Evolutionary conservation across 2,888 invertebrate genomes (phyloP).

Genomic region (Phania funesta): DNA sequence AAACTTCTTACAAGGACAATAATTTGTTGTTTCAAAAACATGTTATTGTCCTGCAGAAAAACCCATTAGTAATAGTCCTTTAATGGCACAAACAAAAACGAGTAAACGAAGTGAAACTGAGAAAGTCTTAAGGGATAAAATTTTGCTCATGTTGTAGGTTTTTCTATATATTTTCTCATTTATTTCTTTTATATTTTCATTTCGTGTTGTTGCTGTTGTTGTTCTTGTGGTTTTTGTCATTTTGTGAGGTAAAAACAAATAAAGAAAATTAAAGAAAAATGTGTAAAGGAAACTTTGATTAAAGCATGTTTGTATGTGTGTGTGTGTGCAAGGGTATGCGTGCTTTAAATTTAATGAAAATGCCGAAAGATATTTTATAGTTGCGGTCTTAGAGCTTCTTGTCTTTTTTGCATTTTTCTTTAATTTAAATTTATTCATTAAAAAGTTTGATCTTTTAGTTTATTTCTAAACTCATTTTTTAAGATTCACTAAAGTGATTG

Average conservation of each 20-base stretch:
- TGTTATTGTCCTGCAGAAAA: slow-evolving; percentile 38
- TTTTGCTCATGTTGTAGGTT: not conserved
- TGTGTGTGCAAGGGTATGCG: not conserved
- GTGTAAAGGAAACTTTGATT: not conserved
- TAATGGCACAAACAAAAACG: not conserved
- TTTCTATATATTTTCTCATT: not conserved
- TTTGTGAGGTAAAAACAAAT: slow-evolving; percentile 32
- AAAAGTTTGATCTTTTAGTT: too few relatives aligned
- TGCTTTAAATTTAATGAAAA: slow-evolving; percentile 9
- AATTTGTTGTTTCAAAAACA: slow-evolving; percentile 39
- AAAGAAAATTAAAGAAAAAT: slow-evolving; percentile 13
- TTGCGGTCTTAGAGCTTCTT: not conserved
- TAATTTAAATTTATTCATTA: too few relatives aligned
- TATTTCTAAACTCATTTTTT: too few relatives aligned
- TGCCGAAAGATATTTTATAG: slow-evolving; percentile 14
- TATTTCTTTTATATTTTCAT: not conserved
- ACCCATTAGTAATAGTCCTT: slow-evolving; percentile 44
- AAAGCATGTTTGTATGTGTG: not conserved
- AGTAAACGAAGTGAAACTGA: not conserved
- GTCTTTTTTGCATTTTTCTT: too few relatives aligned
- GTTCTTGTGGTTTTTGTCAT: not conserved
- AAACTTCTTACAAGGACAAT: slow-evolving; percentile 37
- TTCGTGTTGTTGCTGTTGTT: too few relatives aligned
- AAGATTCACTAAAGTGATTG: too few relatives aligned
- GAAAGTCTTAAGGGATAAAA: slow-evolving; percentile 43